phyloP scores from a whole-genome alignment of 2,888 invertebrate species.

The Protodeltote pygarga region DNA sequence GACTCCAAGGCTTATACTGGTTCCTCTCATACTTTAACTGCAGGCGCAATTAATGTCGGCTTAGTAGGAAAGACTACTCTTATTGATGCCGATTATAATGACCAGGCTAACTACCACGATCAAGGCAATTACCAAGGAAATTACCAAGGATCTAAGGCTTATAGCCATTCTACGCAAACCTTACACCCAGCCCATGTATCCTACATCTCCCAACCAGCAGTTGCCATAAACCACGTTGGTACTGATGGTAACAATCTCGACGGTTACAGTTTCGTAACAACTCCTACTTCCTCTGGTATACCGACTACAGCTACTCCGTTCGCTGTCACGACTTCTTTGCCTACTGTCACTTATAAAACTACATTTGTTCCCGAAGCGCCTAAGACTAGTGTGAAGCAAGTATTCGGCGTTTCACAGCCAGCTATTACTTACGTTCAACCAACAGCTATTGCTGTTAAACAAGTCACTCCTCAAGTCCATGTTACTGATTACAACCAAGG shows the following conservation, averaged over 20 bases:
- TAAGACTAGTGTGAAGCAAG: slow-evolving; percentile 75
- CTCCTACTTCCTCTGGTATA: slow-evolving; percentile 77
- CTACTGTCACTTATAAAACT: slow-evolving; percentile 71
- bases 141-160: slow-evolving; percentile 46
- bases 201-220: slow-evolving; percentile 70
- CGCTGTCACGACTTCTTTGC: slow-evolving; percentile 72
- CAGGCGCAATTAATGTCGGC: slow-evolving; percentile 81
- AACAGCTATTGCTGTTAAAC: slow-evolving; percentile 64
- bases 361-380: slow-evolving; percentile 74
- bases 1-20: slow-evolving; percentile 71
- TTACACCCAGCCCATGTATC: slow-evolving; percentile 65
- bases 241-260: slow-evolving; percentile 71
- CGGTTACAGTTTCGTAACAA: slow-evolving; percentile 73
- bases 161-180: slow-evolving; percentile 54
- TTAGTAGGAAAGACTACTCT: slow-evolving; percentile 82
- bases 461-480: slow-evolving; percentile 65
- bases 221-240: slow-evolving; percentile 75
- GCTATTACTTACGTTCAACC: slow-evolving; percentile 79
- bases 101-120: slow-evolving; percentile 60
- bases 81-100: slow-evolving; percentile 69
- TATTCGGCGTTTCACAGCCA: slow-evolving; percentile 79
- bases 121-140: slow-evolving; percentile 30
- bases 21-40: slow-evolving; percentile 75
- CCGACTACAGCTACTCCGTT: slow-evolving; percentile 79
- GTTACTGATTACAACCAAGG: slow-evolving; percentile 68